Evolutionary conservation across 2,113 vertebrate genomes (phyloP), one percentile per base, ranked within the genome.

Genomic region (Elgaria multicarinata): DNA sequence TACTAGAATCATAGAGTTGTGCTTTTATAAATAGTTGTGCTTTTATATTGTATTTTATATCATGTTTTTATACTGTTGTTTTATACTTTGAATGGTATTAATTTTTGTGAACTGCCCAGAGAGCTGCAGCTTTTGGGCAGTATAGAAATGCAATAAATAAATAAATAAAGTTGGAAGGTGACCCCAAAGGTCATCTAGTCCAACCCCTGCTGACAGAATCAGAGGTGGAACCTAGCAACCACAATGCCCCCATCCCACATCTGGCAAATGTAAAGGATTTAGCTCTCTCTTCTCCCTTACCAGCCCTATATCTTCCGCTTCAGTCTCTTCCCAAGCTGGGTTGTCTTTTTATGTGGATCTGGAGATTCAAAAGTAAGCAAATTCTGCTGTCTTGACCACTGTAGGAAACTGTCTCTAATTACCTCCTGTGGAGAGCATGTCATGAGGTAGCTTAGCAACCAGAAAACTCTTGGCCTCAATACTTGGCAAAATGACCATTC

Each of bases 361-460:
- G 13, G 53, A 39, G 50, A 88, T 88, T 71, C 22, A 42, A 28
- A 77, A 64, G 42, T 31, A 50, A 79, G 50, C 50, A 85, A 9
- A 50, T 72, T 85, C 39, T 67, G 62, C 39, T 80, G 69, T 55
- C 9, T 88, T 79, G n/a, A 81, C 28, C 67, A 71, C 50, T 5
- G 13, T 26, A 80, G 26, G 77, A 81, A 80, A 72, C 26, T 55
- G 46, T 58, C 16, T 16, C 50, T 88, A 81, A 88, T 88, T 58
- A 80, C 46, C 9, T 81, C 77, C n/a, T 55, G 26, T 31, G 13
- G 77, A 79, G 16, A 55, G 36, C n/a, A 58, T 39, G 66, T 22
- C n/a, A 67, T 55, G 46, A 79, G 66, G 87, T 88, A 71, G 50
- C 64, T 80, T 88, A 81, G 77, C 66, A 88, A 88, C 87, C 22